phyloP scores from a whole-genome alignment of 2,888 invertebrate species.

The Abscondita cerata region DNA sequence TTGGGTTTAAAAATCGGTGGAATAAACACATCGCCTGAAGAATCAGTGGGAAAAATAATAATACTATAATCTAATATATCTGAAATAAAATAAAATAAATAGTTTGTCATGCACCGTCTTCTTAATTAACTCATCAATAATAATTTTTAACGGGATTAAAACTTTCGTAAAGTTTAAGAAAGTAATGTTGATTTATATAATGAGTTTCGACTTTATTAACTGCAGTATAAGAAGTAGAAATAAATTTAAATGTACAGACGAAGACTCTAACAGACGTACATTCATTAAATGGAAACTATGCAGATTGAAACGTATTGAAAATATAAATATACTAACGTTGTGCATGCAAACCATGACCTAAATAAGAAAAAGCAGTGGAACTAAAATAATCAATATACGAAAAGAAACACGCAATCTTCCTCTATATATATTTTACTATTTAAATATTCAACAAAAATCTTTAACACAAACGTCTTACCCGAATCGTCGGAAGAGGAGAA shows the following conservation, averaged over 20 bases:
- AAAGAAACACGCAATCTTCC: constrained; percentile 34
- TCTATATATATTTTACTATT: constrained; percentile 29
- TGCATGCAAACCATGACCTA: constrained; percentile 42
- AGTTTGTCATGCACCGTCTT: constrained; percentile 39
- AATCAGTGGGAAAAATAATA: constrained; percentile 78
- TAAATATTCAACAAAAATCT: constrained; percentile 10
- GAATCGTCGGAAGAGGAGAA: constrained; percentile 73
- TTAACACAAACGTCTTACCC: constrained; percentile 63
- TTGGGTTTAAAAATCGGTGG: constrained; percentile 74
- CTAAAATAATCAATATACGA: constrained; percentile 35
- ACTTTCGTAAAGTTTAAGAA: constrained; percentile 29
- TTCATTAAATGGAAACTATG: constrained; percentile 17
- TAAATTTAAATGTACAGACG: constrained; percentile 1
- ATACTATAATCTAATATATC: constrained; percentile 77
- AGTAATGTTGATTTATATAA: constrained; percentile 29
- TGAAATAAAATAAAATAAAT: constrained; percentile 61
- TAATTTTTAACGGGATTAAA: constrained; percentile 27
- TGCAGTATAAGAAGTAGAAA: too few species aligned
- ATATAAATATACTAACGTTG: constrained; percentile 26
- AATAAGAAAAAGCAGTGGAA: constrained; percentile 34
- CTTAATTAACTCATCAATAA: constrained; percentile 18
- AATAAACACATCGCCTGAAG: constrained; percentile 72
- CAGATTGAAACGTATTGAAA: constrained; percentile 14
- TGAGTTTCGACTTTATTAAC: not conserved
- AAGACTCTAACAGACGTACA: not conserved